Conservation (phyloP, 2,797 vertebrate species). For the Buphagus erythrorhynchus region DNA sequence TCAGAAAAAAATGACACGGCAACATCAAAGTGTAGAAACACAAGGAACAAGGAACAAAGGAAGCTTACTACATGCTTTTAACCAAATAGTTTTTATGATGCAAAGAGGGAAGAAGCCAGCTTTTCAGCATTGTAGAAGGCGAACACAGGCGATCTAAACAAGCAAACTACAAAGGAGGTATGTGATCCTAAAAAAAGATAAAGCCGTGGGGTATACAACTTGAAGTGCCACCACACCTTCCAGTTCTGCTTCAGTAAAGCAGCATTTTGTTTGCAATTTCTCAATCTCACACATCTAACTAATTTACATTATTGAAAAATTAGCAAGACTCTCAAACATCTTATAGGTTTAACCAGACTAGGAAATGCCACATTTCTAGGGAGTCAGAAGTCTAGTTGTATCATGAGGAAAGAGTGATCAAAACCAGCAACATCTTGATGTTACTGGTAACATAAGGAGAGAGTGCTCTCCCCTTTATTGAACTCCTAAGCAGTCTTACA, state of each 20-base stretch:
- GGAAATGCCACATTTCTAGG: not conserved
- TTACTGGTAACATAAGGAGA: not conserved
- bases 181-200: not conserved
- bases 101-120: not conserved
- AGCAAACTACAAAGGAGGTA: not conserved
- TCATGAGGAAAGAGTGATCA: not conserved
- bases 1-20: not conserved
- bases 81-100: not conserved
- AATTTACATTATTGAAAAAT: not conserved
- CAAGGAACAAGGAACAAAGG: not conserved
- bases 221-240: not conserved
- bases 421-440: not conserved
- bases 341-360: not conserved
- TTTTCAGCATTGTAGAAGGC: not conserved
- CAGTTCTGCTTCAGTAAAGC: conserved; percentile 19
- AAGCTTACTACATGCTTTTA: not conserved
- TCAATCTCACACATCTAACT: not conserved
- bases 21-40: not conserved
- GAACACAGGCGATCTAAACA: not conserved
- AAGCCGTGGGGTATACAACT: not conserved
- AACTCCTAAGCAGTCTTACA: not conserved
- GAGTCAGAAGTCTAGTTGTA: not conserved
- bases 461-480: not conserved
- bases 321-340: not conserved
- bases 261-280: not conserved